Evolutionary conservation across 1,140 invertebrate genomes (phyloP), one percentile per base, ranked within the genome.

Genomic region (Araneus ventricosus): DNA sequence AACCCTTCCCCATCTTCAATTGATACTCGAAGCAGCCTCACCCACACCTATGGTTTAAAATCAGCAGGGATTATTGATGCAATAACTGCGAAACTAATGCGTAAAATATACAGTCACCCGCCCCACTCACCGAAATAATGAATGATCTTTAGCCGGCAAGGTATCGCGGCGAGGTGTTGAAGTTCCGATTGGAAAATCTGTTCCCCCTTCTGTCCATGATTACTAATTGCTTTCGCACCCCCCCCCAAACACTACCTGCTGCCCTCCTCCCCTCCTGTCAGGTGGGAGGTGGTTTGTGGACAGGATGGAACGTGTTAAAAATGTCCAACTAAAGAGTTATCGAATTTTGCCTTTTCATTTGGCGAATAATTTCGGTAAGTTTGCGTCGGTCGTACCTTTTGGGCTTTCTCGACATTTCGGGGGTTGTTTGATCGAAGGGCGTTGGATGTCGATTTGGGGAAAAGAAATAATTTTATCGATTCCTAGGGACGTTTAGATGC

Each of bases 141-240:
- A 89, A 89, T 89, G 88, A 57, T 89, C 67, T 79, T 79, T 57
- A 39, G 52, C 52, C n/a, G 30, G 30, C 22, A 57, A 75, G 34
- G 70, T 57, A 57, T 52, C 20, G 61, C 67, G 34, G 41, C 88
- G 45, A 57, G 61, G 88, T 89, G 88, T 89, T 89, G 88, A 89
- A 79, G n/a, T 41, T 75, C 88, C 41, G 45, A 57, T 89, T 52
- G 88, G 88, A 75, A 79, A 89, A 89, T 89, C 88, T 59, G 88
- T 89, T 70, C 41, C 20, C 27, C n/a, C 70, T 34, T 34, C 30
- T 20, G 20, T 37, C 70, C 4, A 37, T 75, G 70, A 75, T 75
- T 75, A 75, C 70, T 86, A 86, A 86, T 86, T 86, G 84, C 84
- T 59, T 86, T 86, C 17, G 24, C 80, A 57, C 84, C n/a, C n/a